Evolutionary conservation across 2,797 vertebrate species (phyloP).

Genomic region (Neopelma chrysocephalum): DNA sequence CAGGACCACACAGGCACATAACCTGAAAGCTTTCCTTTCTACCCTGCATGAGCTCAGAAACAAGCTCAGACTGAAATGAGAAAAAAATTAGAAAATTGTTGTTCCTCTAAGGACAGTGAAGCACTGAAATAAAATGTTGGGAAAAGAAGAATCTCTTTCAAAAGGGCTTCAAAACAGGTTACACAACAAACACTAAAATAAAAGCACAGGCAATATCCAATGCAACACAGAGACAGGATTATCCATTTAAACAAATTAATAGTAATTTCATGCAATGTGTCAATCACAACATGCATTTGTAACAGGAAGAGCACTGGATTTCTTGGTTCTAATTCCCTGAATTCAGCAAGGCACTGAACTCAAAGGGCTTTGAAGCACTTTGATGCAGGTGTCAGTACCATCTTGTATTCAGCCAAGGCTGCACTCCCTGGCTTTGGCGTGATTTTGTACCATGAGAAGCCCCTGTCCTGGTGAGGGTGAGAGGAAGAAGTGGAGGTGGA

Average conservation of each 20-base stretch:
- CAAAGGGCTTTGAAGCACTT: neutral
- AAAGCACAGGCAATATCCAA: neutral
- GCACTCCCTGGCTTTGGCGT: neutral
- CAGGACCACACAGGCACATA: neutral
- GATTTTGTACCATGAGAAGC: neutral
- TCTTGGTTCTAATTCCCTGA: neutral
- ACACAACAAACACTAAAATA: neutral
- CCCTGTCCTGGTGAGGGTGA: accelerated
- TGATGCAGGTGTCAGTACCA: neutral
- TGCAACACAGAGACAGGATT: neutral
- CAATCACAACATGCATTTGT: neutral
- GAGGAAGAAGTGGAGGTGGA: neutral
- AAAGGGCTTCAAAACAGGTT: neutral
- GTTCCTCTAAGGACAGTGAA: neutral
- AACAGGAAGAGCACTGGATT: neutral
- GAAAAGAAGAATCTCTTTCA: neutral
- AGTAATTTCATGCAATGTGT: neutral
- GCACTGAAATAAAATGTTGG: neutral
- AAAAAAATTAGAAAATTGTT: neutral
- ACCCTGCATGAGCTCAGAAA: neutral
- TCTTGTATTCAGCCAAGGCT: neutral
- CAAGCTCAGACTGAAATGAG: neutral
- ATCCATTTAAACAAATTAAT: neutral
- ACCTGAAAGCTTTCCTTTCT: neutral
- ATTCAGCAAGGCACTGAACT: neutral